Evolutionary conservation across 2,888 invertebrate genomes (phyloP).

Genomic region (Marasmarcha lunaedactyla): DNA sequence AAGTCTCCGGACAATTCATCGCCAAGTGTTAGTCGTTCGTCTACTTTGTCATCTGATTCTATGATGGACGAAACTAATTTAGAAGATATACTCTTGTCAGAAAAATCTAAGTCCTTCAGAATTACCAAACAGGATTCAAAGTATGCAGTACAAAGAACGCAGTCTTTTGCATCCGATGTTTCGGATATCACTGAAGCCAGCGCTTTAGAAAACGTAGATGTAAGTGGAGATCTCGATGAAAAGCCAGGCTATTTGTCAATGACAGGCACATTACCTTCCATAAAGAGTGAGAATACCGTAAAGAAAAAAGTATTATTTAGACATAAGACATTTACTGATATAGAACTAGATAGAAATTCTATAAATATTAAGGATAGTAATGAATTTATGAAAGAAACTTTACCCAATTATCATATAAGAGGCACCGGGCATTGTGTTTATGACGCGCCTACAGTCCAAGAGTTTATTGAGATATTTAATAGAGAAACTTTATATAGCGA

Average conservation of each 20-base stretch:
- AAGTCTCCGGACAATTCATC: constrained; percentile 18
- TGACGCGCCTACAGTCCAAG: constrained; percentile 49
- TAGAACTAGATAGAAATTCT: constrained; percentile 52
- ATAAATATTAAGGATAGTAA: constrained; percentile 36
- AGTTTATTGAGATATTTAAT: constrained; percentile 59
- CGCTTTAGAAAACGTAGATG: constrained; percentile 60
- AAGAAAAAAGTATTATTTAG: constrained; percentile 55
- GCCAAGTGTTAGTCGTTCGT: constrained; percentile 36
- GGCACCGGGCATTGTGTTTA: constrained; percentile 63
- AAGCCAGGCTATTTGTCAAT: constrained; percentile 44
- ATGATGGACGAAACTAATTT: constrained; percentile 57
- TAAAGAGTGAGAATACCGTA: constrained; percentile 29
- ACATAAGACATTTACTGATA: constrained; percentile 61
- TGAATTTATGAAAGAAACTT: constrained; percentile 47
- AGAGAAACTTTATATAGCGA: constrained; percentile 48
- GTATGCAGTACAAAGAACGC: constrained; percentile 30
- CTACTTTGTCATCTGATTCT: constrained; percentile 51
- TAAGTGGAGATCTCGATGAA: constrained; percentile 36
- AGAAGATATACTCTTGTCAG: constrained; percentile 56
- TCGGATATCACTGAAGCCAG: constrained; percentile 50
- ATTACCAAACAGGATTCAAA: constrained; percentile 28
- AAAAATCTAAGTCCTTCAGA: constrained; percentile 58
- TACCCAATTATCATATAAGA: constrained; percentile 55
- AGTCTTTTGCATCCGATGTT: constrained; percentile 43
- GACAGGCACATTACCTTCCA: constrained; percentile 54